Base-by-base conservation (phyloP, 2,888 invertebrate species). In the Amphiduros pacificus region DNA sequence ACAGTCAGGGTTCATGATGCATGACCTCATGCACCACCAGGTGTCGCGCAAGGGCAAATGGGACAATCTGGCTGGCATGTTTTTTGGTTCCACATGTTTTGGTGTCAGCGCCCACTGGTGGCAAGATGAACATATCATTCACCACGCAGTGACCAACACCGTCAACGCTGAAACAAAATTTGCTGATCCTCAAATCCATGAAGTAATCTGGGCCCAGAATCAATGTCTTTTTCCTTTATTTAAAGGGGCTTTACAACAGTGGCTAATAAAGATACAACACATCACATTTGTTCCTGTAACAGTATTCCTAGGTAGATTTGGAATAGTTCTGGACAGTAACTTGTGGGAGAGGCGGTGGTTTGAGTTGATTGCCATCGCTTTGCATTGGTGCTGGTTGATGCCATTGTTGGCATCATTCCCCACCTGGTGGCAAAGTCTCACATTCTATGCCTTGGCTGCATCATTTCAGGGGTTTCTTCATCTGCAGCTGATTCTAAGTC, bases 1-100 rank as follows among this genome's bases (percentile, higher is more conserved):
- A 49, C 67, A 67, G 52, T 54, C 60, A 41, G 67, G 66, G 11
- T 66, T 67, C 58, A 53, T 66, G 44, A 66, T 67, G 66, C 67
- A 67, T 50, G 67, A 67, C 28, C 55, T 55, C 66, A 67, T 67
- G 67, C 67, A 67, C 56, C 55, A 49, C n/a, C 62, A 62, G 44
- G 49, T 65, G 9, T 59, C 53, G 41, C 50, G 58, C 28, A 51
- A 58, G 22, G 50, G 32, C 36, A 50, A 31, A 28, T 44, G 44
- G 44, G 66, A 66, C 55, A 27, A 28, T 1, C 48, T 26, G 6
- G 24, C 41, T 9, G 67, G 67, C 1, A 36, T 55, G 2, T 17
- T 62, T 1, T 50, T 60, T 22, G 67, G 67, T 9, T 62, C 67
- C 22, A 22, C 60, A 20, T 49, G 60, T 26, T 52, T 67, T 14